Conservation (phyloP, 2,888 invertebrate genomes). For the Melieria picta region DNA sequence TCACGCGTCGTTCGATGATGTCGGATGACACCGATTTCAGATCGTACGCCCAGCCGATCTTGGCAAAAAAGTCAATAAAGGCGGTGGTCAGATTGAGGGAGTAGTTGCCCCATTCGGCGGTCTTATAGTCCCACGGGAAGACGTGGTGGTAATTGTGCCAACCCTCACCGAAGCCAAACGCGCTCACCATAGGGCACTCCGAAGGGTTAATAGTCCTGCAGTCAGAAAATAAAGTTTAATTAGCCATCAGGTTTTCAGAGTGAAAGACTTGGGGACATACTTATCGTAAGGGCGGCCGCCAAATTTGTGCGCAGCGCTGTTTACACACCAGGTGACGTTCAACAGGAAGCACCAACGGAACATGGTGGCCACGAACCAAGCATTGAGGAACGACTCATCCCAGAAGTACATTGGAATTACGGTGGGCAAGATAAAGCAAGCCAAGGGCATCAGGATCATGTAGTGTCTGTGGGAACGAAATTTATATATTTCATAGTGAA, state of each 20-base stretch:
- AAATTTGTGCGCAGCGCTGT: constrained; percentile 87
- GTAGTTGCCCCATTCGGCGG: constrained; percentile 79
- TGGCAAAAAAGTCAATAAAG: constrained; percentile 83
- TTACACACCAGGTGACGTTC: constrained; percentile 90
- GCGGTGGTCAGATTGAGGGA: constrained; percentile 78
- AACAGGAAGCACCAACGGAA: constrained; percentile 82
- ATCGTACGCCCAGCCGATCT: constrained; percentile 87
- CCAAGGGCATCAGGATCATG: constrained; percentile 75
- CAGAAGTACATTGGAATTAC: constrained; percentile 78
- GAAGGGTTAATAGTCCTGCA: constrained; percentile 72
- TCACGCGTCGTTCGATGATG: constrained; percentile 74
- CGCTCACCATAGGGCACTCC: constrained; percentile 72
- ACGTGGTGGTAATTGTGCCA: constrained; percentile 86
- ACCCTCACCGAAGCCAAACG: constrained; percentile 75
- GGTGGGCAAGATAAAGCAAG: constrained; percentile 82
- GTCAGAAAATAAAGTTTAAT: neutral
- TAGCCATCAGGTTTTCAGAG: neutral
- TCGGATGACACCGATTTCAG: constrained; percentile 80
- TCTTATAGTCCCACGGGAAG: constrained; percentile 87
- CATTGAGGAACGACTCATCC: constrained; percentile 76
- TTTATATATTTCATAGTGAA: neutral
- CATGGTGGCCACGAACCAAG: constrained; percentile 75
- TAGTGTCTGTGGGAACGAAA: constrained; percentile 72
- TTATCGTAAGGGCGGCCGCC: constrained; percentile 80
- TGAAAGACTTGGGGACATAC: constrained; percentile 57